Conservation (phyloP, 2,113 vertebrate species). For the Gymnarchus niloticus region DNA sequence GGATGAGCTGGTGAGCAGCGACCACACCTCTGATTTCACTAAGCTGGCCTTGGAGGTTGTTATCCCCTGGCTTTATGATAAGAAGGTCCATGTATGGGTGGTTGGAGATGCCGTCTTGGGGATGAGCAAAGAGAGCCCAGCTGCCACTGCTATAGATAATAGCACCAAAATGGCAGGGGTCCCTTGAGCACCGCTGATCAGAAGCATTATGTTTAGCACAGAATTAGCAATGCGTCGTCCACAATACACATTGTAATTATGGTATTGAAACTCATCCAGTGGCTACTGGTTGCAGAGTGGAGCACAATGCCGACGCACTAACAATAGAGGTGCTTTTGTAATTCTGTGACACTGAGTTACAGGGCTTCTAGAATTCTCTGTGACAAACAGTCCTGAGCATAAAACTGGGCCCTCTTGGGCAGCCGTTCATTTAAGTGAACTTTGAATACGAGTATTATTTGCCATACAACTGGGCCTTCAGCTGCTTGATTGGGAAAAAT, state of each 20-base stretch:
- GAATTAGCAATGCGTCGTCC: background rate
- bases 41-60: background rate
- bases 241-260: background rate
- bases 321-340: background rate
- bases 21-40: background rate
- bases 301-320: background rate
- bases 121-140: background rate
- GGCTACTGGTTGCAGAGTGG: background rate
- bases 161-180: background rate
- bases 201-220: background rate
- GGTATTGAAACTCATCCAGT: background rate
- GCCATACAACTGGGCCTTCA: background rate
- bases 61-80: background rate
- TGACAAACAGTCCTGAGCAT: background rate
- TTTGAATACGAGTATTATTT: slow-evolving; percentile 10
- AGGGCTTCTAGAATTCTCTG: background rate
- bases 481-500: background rate
- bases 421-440: background rate
- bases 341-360: background rate
- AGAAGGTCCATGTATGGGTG: background rate
- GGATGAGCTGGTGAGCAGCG: background rate
- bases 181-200: background rate
- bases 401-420: background rate
- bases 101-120: background rate
- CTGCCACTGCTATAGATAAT: background rate